A percentile compares a stretch with the other conserved stretches of the same genome.
Conservation (phyloP, 2,113 vertebrate species). For the Epinephelus cyanopodus region DNA sequence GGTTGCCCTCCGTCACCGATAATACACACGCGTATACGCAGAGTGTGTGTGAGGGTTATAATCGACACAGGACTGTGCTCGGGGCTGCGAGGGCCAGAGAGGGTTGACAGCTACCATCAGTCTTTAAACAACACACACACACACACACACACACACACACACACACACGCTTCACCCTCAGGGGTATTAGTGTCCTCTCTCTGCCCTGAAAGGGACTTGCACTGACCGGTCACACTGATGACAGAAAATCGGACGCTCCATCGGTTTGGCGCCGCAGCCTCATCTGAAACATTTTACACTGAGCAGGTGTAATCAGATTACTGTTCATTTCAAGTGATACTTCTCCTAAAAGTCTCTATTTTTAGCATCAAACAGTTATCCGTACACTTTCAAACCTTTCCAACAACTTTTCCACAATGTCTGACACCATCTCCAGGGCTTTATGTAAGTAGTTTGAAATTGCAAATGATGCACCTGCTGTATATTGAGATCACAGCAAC, state of each 20-base stretch:
- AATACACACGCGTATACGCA: conserved; percentile 38
- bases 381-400: too few species aligned
- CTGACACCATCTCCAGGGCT: too few species aligned
- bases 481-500: too few species aligned
- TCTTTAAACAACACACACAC: conserved; percentile 57
- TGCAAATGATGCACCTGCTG: too few species aligned
- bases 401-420: too few species aligned
- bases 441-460: too few species aligned
- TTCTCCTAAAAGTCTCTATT: not conserved
- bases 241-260: conserved; percentile 52
- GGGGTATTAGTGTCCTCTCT: conserved; percentile 67
- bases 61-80: conserved; percentile 43
- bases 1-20: conserved; percentile 69
- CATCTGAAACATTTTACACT: not conserved
- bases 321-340: not conserved
- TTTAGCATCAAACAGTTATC: not conserved
- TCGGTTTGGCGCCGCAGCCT: not conserved
- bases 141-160: conserved; percentile 36
- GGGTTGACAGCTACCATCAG: conserved; percentile 75
- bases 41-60: conserved; percentile 25
- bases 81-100: conserved; percentile 51
- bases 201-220: conserved; percentile 64
- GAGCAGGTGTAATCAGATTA: not conserved
- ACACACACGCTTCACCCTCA: conserved; percentile 32
- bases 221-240: conserved; percentile 64